Evolutionary conservation across 1,140 invertebrate genomes (phyloP).

Genomic region (Geopemphigus sp.): DNA sequence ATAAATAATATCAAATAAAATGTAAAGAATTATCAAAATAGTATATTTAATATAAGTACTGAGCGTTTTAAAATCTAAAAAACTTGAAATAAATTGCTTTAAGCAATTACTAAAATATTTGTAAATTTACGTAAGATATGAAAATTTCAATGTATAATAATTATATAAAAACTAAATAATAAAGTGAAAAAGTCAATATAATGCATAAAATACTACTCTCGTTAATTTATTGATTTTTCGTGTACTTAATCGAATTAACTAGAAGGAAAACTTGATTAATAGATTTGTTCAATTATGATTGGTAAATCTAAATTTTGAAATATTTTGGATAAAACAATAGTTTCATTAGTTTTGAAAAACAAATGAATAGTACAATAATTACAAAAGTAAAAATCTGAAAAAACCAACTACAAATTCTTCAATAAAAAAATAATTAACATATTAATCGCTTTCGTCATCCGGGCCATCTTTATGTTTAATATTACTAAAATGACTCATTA

Average conservation of each 20-base stretch:
- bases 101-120: background rate
- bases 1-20: background rate
- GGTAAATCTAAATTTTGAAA: background rate
- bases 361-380: background rate
- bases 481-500: constrained; percentile 50
- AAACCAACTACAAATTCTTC: background rate
- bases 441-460: constrained; percentile 8
- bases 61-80: background rate
- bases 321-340: background rate
- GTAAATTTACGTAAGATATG: background rate
- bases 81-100: background rate
- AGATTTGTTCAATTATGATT: background rate
- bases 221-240: background rate
- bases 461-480: constrained; percentile 25
- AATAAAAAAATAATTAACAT: background rate
- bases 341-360: background rate
- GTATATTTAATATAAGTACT: too few species aligned
- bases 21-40: background rate
- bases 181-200: background rate
- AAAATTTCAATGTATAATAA: background rate
- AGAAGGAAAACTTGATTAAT: background rate
- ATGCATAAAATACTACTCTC: too few species aligned
- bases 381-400: background rate
- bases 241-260: background rate
- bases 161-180: background rate